Conservation (phyloP, 2,888 invertebrate genomes). For the Hesperia comma region DNA sequence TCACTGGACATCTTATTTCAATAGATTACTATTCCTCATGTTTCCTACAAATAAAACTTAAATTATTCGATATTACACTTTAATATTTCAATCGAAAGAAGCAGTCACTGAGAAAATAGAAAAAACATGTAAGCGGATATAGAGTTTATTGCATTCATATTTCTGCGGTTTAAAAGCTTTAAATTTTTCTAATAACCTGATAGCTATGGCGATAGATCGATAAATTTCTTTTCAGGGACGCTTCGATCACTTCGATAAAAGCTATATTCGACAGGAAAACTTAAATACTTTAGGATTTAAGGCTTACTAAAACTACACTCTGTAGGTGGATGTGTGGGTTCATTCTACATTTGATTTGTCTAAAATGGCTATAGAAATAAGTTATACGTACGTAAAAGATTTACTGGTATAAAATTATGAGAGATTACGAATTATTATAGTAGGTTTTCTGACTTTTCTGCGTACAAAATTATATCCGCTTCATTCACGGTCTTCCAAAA, state of each 20-base stretch:
- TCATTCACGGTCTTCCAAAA: conserved; percentile 64
- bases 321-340: conserved; percentile 2
- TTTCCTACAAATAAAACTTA: conserved; percentile 47
- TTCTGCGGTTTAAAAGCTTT: neutral
- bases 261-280: neutral
- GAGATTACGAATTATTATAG: conserved; percentile 35
- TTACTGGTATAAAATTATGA: conserved; percentile 9
- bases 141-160: neutral
- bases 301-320: neutral
- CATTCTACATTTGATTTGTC: neutral
- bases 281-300: conserved; percentile 15
- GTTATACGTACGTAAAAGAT: conserved; percentile 14
- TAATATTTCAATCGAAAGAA: neutral
- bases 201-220: neutral
- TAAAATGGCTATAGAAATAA: neutral
- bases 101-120: neutral
- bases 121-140: conserved; percentile 11
- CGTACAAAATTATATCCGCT: conserved; percentile 57
- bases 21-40: conserved; percentile 58
- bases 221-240: conserved; percentile 3
- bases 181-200: no score
- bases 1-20: conserved; percentile 82
- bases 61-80: neutral
- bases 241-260: neutral
- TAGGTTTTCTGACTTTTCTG: conserved; percentile 41